Base-by-base conservation (phyloP, 1,140 invertebrate genomes). In the Meteorus sp. region DNA sequence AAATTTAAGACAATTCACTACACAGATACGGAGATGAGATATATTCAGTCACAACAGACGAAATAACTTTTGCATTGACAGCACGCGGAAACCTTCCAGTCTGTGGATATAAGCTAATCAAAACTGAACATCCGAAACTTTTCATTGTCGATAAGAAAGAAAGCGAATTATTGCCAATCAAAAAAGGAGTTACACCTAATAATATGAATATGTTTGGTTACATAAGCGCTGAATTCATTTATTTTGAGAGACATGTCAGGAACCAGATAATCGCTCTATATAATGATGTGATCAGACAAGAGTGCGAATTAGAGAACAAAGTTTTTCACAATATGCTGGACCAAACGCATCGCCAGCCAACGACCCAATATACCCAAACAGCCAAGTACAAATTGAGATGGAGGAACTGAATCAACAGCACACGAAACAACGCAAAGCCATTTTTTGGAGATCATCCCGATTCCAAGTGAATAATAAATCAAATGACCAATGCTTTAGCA, bases 71-170 rank as follows among this genome's bases (percentile, higher is more conserved):
- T 7, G 51, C 54, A 0, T 19, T 63, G 1, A 33, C 58, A 0
- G 3, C 2, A 1, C 51, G 15, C 0, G n/a, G 3, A 13, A 3
- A 29, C 5, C 2, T 5, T 0, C 3, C 1, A 1, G 1, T 47
- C 0, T 60, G 61, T 17, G 54, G 48, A 1, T 63, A 53, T 22
- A 47, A 11, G 0, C 1, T 63, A 0, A 56, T 25, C 5, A 23
- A 37, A 19, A 62, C 60, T 0, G 59, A 61, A 22, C 53, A 60
- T 13, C 35, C 56, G 0, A 62, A 59, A 13, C 29, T 64, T 2
- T 59, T 58, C n/a, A 59, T 64, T n/a, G 7, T 59, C 0, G 51
- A 61, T 31, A 55, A 51, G 0, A 1, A 8, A 11, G 3, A 31
- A 15, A 11, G 22, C 6, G 22, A 11, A 8, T 25, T 13, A 3